Evolutionary conservation across 2,888 invertebrate species (phyloP).

Genomic region (Bugulina stolonifera): DNA sequence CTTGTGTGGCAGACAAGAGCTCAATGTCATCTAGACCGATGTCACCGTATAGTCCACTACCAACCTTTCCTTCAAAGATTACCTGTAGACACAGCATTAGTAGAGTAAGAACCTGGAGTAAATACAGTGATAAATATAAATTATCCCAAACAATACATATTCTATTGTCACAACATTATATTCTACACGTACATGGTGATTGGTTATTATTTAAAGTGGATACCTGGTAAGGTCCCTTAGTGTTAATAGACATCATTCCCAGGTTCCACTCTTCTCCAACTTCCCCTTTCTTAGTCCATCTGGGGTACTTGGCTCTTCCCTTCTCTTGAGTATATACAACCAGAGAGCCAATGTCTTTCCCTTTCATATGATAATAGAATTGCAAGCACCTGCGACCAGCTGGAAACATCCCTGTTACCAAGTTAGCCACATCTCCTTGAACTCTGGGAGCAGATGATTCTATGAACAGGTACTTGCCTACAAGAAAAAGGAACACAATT

Average conservation of each 20-base stretch:
- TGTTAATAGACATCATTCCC: not conserved
- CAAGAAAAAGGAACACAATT: slow-evolving; percentile 23
- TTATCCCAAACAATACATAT: no score
- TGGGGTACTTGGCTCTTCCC: slow-evolving; percentile 4
- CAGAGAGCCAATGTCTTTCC: slow-evolving; percentile 37
- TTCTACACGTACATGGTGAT: no score
- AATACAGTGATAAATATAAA: no score
- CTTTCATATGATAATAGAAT: slow-evolving; percentile 48
- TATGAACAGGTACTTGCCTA: slow-evolving; percentile 27
- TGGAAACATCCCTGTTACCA: slow-evolving; percentile 30
- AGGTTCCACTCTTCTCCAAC: slow-evolving; percentile 25
- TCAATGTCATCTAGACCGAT: slow-evolving; percentile 43
- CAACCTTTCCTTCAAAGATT: slow-evolving; percentile 44
- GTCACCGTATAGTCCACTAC: slow-evolving; percentile 40
- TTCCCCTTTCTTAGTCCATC: slow-evolving; percentile 24
- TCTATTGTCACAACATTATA: no score
- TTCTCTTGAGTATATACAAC: slow-evolving; percentile 35
- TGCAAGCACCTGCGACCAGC: slow-evolving; percentile 36
- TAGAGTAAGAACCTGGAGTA: no score
- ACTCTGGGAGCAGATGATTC: slow-evolving; percentile 32
- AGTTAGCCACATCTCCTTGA: slow-evolving; percentile 59
- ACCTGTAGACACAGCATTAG: slow-evolving; percentile 32
- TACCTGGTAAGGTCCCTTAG: slow-evolving; percentile 22
- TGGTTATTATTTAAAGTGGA: no score
- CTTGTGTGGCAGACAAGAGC: slow-evolving; percentile 15